Conservation (phyloP, 2,113 vertebrate species). For the Oreochromis spilurus region DNA sequence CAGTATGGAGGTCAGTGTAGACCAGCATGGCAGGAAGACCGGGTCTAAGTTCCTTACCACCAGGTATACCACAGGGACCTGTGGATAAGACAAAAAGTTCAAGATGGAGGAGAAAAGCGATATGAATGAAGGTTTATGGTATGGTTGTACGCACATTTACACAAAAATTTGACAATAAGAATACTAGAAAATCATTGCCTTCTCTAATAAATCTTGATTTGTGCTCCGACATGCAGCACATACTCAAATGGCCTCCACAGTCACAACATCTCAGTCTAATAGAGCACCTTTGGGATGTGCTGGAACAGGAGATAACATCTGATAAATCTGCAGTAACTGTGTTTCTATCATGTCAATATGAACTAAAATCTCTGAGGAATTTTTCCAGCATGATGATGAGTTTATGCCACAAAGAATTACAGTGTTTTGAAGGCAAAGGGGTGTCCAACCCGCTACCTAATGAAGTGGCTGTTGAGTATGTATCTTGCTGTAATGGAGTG, state of each 20-base stretch:
- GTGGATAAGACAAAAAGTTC: slow-evolving; percentile 3
- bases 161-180: background rate
- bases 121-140: background rate
- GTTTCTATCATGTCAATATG: background rate
- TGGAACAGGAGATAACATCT: background rate
- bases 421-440: background rate
- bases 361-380: background rate
- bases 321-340: background rate
- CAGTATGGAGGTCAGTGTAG: slow-evolving; percentile 59
- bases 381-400: background rate
- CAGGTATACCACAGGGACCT: slow-evolving; percentile 23
- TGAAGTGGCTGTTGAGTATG: background rate
- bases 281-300: background rate
- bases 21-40: slow-evolving; percentile 19
- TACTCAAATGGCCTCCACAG: background rate
- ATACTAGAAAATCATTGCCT: background rate
- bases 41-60: slow-evolving; percentile 10
- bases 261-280: background rate
- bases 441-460: background rate
- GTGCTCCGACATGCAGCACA: background rate
- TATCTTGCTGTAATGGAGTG: background rate
- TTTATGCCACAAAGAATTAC: background rate
- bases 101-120: background rate
- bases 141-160: background rate
- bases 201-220: background rate